Evolutionary conservation across 1,140 invertebrate species (phyloP), one percentile per base, ranked within the genome.

Genomic region (Hyposmocoma kahamanoa): DNA sequence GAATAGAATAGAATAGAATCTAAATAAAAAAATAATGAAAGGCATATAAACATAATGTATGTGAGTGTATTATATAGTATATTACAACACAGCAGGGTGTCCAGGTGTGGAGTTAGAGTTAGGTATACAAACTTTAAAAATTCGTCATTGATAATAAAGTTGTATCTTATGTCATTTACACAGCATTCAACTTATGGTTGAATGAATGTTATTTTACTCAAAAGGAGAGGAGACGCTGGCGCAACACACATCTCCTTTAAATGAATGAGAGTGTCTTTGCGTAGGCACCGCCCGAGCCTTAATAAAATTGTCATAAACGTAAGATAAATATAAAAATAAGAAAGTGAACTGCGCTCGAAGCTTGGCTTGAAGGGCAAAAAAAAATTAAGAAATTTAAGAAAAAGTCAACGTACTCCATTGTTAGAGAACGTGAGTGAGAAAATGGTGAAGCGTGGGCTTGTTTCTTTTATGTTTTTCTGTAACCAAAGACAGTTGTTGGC

Each of bases 261-360:
- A 80, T 78, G 74, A 80, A 80, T 76, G 76, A 72, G 61, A 43
- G 47, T 47, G 41, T 30, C 56, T 36, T 17, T 62, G 76, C 68
- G 68, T 72, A 74, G 73, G 76, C 69, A 61, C 52, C 58, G 59
- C 46, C 62, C 53, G 30, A 48, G 56, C 68, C 65, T 76, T 78
- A 74, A 80, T 80, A 80, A 80, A 80, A 74, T 78, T 80, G 71
- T 74, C 76, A 71, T 78, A 78, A 78, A 74, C 61, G 58, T 51
- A 62, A 68, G 67, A 80, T 74, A 74, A 79, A 77, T 67, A 64
- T 55, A 61, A 66, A 64, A 72, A 68, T 56, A 67, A 63, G 67
- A 65, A 67, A 63, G 30, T 57, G 46, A 50, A 58, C 58, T 39
- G 48, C 45, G 36, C 32, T 8, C 5, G 24, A 28, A 46, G 50